These are phyloP conservation scores for Setophaga coronata DNA, from an alignment of 2,113 vertebrate species.

Conservation along the genomic window DNA sequence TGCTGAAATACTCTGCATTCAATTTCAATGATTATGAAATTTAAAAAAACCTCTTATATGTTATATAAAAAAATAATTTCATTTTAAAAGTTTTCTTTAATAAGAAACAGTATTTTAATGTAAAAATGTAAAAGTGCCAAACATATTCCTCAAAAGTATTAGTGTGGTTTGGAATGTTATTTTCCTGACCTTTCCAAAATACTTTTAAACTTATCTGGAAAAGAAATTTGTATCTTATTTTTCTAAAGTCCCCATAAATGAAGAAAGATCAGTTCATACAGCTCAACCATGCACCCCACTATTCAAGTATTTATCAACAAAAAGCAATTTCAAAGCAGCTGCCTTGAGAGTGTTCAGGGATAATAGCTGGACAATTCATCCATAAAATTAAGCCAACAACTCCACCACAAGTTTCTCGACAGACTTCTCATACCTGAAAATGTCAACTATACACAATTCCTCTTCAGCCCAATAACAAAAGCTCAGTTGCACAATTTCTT, in stretches of 20 bases:
- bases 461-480: not conserved
- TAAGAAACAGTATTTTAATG: not conserved
- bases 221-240: not conserved
- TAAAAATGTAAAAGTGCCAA: not conserved
- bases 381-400: conserved; percentile 53
- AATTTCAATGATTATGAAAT: not conserved
- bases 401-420: not conserved
- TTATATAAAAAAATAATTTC: not conserved
- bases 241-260: not conserved
- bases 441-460: not conserved
- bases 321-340: conserved; percentile 45
- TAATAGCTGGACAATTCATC: conserved; percentile 34
- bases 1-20: not conserved
- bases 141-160: not conserved
- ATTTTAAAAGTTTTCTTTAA: not conserved
- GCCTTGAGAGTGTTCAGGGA: not conserved
- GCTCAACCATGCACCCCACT: not conserved
- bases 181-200: not conserved
- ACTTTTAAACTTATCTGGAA: not conserved
- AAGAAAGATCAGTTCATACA: conserved; percentile 1
- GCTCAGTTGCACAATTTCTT: not conserved
- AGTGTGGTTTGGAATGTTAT: not conserved
- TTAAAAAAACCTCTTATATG: not conserved
- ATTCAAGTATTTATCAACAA: conserved; percentile 41
- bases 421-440: not conserved